These are phyloP conservation scores for Dasypus novemcinctus DNA, from an alignment of 2,113 vertebrate species.

Conservation along the genomic window DNA sequence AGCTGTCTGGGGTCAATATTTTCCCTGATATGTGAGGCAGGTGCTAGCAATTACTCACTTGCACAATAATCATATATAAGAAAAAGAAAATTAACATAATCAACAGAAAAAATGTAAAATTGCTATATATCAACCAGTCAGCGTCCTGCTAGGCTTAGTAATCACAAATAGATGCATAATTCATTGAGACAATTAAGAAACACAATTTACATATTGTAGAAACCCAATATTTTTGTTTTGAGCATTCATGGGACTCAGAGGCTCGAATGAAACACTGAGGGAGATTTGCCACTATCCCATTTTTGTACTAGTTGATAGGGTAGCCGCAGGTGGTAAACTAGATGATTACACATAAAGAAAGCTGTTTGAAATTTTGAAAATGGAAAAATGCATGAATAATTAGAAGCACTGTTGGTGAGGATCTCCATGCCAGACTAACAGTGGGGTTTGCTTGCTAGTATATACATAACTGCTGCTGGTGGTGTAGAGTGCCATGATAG, in stretches of 20 bases:
- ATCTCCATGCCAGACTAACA: constrained; percentile 43
- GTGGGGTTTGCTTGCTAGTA: background rate
- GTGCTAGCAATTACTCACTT: constrained; percentile 66
- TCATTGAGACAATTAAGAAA: constrained; percentile 67
- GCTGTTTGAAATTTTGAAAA: constrained; percentile 58
- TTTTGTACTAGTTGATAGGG: constrained; percentile 48
- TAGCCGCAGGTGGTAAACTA: constrained; percentile 63
- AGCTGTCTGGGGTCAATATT: constrained; percentile 15
- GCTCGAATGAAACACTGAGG: background rate
- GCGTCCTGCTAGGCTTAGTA: constrained; percentile 45
- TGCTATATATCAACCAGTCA: constrained; percentile 62
- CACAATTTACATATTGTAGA: constrained; percentile 42
- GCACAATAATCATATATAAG: constrained; percentile 53
- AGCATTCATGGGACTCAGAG: background rate
- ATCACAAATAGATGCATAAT: constrained; percentile 71
- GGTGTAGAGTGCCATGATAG: background rate
- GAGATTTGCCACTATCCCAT: background rate
- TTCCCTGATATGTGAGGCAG: constrained; percentile 50
- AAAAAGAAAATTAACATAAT: constrained; percentile 63
- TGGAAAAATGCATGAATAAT: constrained; percentile 64
- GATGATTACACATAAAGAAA: constrained; percentile 61
- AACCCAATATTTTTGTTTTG: constrained; percentile 36
- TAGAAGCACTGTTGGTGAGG: constrained; percentile 44
- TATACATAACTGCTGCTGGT: constrained; percentile 53
- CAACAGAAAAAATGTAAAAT: constrained; percentile 72